Evolutionary conservation across 1,140 invertebrate genomes (phyloP), one percentile per base, ranked within the genome.

Genomic region (Argopecten irradians): DNA sequence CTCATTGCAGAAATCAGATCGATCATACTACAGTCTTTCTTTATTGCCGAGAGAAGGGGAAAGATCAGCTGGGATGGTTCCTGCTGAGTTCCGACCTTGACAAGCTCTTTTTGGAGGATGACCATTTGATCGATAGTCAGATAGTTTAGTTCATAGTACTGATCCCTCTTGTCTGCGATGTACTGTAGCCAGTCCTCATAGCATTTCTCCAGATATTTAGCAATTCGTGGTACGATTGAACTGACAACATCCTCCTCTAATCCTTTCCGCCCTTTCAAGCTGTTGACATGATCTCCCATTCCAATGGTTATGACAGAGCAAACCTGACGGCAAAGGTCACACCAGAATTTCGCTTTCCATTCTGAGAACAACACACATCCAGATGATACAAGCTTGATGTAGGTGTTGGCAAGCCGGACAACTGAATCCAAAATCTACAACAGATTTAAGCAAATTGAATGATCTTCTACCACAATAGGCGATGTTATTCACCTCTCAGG

Each of bases 81-180:
- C 46, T 41, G 34, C 71, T 86, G 89, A 3, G 41, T 71, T 32
- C 90, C 90, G 9, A 91, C 34, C 86, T 89, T 91, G 14, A 92
- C 91, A n/a, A 94, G 83, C 39, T 93, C 91, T 71, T 90, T 84
- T 85, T 93, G 90, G n/a, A 94, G 89, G 39, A 93, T 91, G 0
- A 94, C 93, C 84, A 94, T 89, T 89, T 94, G 89, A 19, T 92
- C 91, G 33, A 92, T 93, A 36, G 92, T 94, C 88, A 91, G 94
- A 55, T 90, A 90, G 83, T 94, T 94, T 36, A 94, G 89, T 34
- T 89, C 87, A 19, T 86, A 87, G 86, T 91, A 94, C 84, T 93
- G 43, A 16, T 88, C 41, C 39, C 94, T 87, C 82, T 92, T 92
- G 2, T 90, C 34, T 28, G 89, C 88, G 28, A 94, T 90, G 83